A percentile compares a stretch with the other conserved stretches of the same genome.
Evolutionary conservation across 2,797 vertebrate genomes (phyloP).

Genomic region (Graptemys geographica): DNA sequence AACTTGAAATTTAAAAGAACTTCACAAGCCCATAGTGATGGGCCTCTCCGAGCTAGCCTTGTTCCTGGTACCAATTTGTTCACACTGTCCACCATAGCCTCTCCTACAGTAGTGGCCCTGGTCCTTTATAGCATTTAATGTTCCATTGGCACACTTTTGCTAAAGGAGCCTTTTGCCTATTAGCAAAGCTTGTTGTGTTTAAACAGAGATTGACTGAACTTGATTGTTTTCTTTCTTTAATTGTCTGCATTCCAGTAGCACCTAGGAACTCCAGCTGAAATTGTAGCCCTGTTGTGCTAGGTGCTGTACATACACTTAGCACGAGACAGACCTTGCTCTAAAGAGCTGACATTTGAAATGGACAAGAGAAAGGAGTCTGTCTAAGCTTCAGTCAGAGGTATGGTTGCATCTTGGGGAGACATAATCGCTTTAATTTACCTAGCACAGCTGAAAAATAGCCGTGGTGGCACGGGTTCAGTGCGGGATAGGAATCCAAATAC

Average conservation of each 20-base stretch:
- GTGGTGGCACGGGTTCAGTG: too few species aligned
- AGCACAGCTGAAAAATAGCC: too few species aligned
- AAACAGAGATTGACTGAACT: not conserved
- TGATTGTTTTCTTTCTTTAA: not conserved
- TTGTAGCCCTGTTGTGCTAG: not conserved
- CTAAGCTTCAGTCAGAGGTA: too few species aligned
- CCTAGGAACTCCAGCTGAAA: not conserved
- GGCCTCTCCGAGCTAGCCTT: not conserved
- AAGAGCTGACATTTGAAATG: not conserved
- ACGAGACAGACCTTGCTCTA: not conserved
- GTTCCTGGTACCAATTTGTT: accelerated
- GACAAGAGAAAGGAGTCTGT: not conserved
- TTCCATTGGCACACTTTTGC: not conserved
- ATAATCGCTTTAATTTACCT: too few species aligned
- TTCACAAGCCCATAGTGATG: not conserved
- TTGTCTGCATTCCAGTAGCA: not conserved
- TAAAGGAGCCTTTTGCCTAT: not conserved
- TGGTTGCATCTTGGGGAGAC: too few species aligned
- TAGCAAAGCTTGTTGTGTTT: not conserved
- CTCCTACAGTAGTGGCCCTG: not conserved
- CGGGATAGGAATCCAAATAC: too few species aligned
- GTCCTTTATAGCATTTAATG: not conserved
- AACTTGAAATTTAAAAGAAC: not conserved
- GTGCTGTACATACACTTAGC: not conserved
- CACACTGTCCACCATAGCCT: not conserved